Conservation (phyloP, 2,113 vertebrate genomes). For the Daubentonia madagascariensis region DNA sequence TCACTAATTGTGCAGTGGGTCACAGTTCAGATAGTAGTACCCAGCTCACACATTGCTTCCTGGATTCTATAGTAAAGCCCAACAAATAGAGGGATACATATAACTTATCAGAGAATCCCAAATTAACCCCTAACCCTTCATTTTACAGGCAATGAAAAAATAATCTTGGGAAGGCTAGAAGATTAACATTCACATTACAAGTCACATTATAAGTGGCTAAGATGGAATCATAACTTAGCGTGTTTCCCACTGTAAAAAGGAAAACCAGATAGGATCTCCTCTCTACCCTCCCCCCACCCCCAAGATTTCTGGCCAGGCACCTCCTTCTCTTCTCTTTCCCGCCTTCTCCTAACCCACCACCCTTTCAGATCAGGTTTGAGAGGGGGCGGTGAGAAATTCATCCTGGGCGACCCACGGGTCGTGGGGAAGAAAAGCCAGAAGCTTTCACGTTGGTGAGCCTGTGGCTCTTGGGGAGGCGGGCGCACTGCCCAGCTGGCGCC, state of each 20-base stretch:
- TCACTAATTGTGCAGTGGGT: neutral
- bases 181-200: neutral
- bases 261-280: no score
- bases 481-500: constrained; percentile 39
- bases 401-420: constrained; percentile 23
- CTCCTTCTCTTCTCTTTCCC: neutral
- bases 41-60: neutral
- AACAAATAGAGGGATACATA: fast-evolving
- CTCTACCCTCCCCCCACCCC: neutral
- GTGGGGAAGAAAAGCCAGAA: constrained; percentile 45
- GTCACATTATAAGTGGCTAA: neutral
- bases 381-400: constrained; percentile 6
- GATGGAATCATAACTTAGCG: neutral
- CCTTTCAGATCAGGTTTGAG: neutral
- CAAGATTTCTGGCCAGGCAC: neutral
- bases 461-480: neutral
- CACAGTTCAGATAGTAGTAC: neutral
- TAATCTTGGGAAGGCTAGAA: neutral
- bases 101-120: neutral
- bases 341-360: neutral
- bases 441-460: constrained; percentile 8
- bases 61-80: neutral
- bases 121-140: neutral
- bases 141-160: neutral
- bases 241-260: neutral